Base-by-base conservation (phyloP, 2,888 invertebrate species). In the Aplocera efformata region DNA sequence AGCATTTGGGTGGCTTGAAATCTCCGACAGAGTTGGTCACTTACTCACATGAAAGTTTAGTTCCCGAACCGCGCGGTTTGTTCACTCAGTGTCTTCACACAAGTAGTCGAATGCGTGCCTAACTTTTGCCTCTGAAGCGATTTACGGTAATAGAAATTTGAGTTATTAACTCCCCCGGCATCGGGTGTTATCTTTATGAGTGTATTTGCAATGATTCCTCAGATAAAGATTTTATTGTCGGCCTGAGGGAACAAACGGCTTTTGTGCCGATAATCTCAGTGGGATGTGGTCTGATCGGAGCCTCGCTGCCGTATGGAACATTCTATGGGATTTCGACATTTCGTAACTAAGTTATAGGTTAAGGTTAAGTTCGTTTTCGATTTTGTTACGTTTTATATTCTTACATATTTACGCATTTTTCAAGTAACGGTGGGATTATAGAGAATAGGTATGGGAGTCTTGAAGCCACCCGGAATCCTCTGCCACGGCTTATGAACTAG, bases 111-210 rank as follows among this genome's bases (percentile, higher is more conserved):
- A 56, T 58, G 57, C 58, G 61, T 63, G 52, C 48, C 54, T 34
- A 51, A 57, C 58, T 56, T 59, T 50, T 53, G 59, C 58, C 61
- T 47, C 63, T 51, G 56, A 60, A 62, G 59, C 59, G 67, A 74
- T 74, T 71, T 73, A 72, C 64, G 63, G 69, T 76, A 72, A 77
- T 76, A 74, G 73, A 78, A 76, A 77, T 72, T 66, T 72, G 75
- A 77, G 72, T 78, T 75, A 79, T 67, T 68, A 68, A 68, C 58
- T 59, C 56, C 50, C 53, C 69, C 62, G 45, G 56, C 58, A 67
- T 67, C 54, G 39, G 39, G 50, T 48, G 64, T 60, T 70, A 71
- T 76, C 78, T 73, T 60, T 60, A 62, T 62, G 66, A 67, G 66
- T 67, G 69, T 67, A 60, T 67, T 66, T 61, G 64, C 71, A 66